phyloP scores from a whole-genome alignment of 2,113 vertebrate genomes.

The Potamarius usumacintae region DNA sequence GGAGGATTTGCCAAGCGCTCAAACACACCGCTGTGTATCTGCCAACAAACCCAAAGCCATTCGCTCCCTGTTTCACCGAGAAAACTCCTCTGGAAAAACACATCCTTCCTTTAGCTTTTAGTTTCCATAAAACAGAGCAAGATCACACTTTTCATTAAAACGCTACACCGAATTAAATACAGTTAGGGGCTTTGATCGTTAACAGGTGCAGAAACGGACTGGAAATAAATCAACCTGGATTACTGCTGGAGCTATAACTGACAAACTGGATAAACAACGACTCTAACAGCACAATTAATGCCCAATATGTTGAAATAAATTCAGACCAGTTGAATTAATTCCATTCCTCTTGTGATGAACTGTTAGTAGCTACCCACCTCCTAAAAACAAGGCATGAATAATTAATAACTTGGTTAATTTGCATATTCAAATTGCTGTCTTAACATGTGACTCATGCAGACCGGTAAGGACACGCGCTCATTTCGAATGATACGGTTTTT shows the following conservation, averaged over 20 bases:
- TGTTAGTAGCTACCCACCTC: not conserved
- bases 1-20: constrained; percentile 7
- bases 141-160: not conserved
- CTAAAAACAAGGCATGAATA: not conserved
- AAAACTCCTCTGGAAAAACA: not conserved
- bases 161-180: not conserved
- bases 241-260: not conserved
- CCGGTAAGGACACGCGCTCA: not conserved
- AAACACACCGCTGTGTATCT: not conserved
- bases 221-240: not conserved
- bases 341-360: not conserved
- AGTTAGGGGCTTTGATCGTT: not conserved
- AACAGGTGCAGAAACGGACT: not conserved
- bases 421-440: not conserved
- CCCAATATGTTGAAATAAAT: not conserved
- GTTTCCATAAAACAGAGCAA: not conserved
- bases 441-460: not conserved
- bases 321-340: not conserved
- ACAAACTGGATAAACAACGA: not conserved
- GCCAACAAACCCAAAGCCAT: not conserved
- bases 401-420: not conserved
- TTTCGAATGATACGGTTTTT: not conserved
- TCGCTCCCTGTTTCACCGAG: not conserved
- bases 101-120: not conserved
- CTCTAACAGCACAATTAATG: not conserved